These are phyloP conservation scores for Dolichopus griseipennis DNA, from an alignment of 2,888 invertebrate species.

Conservation along the genomic window DNA sequence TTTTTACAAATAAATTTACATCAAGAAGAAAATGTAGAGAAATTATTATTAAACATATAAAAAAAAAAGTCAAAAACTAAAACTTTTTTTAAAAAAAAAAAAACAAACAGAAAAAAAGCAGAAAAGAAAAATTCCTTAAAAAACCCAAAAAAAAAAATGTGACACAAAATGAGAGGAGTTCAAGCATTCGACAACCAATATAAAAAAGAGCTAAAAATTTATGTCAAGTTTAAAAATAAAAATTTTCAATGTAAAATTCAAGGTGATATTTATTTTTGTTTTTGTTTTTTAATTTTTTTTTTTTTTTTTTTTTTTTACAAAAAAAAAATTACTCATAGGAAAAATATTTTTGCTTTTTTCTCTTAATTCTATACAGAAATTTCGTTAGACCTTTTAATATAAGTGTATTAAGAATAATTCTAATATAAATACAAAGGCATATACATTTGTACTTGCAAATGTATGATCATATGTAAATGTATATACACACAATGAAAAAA, in stretches of 20 bases:
- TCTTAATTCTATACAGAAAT: too few relatives aligned
- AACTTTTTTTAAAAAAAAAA: too few relatives aligned
- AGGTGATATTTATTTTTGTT: not conserved
- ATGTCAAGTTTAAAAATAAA: slow-evolving; percentile 5
- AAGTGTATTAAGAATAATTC: too few relatives aligned
- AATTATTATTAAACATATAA: too few relatives aligned
- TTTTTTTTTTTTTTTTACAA: not conserved
- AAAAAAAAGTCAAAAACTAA: too few relatives aligned
- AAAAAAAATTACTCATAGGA: not conserved
- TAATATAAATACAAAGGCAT: too few relatives aligned
- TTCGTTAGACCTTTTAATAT: too few relatives aligned
- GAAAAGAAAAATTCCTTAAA: not conserved
- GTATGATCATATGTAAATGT: too few relatives aligned
- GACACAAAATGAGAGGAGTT: not conserved
- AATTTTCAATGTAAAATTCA: slow-evolving; percentile 2
- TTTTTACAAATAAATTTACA: too few relatives aligned
- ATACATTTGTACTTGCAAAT: too few relatives aligned
- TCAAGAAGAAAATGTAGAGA: too few relatives aligned
- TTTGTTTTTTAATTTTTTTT: not conserved
- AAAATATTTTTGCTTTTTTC: not conserved
- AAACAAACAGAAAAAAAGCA: not conserved
- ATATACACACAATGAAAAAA: too few relatives aligned
- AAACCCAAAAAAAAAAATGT: not conserved
- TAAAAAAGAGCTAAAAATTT: not conserved
- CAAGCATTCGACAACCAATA: not conserved